phyloP scores from a whole-genome alignment of 1,140 invertebrate species.

The Bombus consobrinus region DNA sequence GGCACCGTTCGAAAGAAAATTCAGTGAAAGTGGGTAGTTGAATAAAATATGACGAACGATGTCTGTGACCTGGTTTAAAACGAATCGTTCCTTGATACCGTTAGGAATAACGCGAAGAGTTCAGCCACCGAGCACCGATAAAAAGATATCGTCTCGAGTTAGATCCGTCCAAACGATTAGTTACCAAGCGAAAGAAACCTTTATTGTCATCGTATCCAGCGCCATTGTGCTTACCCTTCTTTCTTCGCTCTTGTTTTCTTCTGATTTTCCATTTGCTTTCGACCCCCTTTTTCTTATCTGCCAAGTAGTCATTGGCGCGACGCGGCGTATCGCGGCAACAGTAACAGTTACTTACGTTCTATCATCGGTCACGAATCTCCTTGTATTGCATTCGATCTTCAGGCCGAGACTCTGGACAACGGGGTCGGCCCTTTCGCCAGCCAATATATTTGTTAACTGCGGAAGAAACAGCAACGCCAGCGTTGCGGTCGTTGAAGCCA shows the following conservation, averaged over 20 bases:
- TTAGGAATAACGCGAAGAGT: neutral
- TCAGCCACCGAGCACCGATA: slow-evolving; percentile 4
- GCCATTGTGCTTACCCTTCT: neutral
- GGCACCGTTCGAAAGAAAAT: neutral
- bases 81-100: slow-evolving; percentile 15
- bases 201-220: slow-evolving; percentile 9
- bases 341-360: slow-evolving; percentile 80
- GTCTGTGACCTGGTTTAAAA: slow-evolving; percentile 37
- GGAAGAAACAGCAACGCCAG: slow-evolving; percentile 94
- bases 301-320: neutral
- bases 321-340: neutral
- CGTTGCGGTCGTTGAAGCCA: slow-evolving; percentile 93
- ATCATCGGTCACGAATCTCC: slow-evolving; percentile 89
- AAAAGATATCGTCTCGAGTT: slow-evolving; percentile 4
- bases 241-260: neutral
- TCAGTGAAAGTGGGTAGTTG: slow-evolving; percentile 4
- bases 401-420: slow-evolving; percentile 94
- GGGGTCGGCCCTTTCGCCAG: slow-evolving; percentile 88
- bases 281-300: neutral
- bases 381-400: slow-evolving; percentile 93
- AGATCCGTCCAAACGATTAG: slow-evolving; percentile 43
- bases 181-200: neutral
- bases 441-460: slow-evolving; percentile 88
- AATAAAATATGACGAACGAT: slow-evolving; percentile 42
- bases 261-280: slow-evolving; percentile 14